phyloP scores from a whole-genome alignment of 2,797 vertebrate species.

The Presbytis comata region DNA sequence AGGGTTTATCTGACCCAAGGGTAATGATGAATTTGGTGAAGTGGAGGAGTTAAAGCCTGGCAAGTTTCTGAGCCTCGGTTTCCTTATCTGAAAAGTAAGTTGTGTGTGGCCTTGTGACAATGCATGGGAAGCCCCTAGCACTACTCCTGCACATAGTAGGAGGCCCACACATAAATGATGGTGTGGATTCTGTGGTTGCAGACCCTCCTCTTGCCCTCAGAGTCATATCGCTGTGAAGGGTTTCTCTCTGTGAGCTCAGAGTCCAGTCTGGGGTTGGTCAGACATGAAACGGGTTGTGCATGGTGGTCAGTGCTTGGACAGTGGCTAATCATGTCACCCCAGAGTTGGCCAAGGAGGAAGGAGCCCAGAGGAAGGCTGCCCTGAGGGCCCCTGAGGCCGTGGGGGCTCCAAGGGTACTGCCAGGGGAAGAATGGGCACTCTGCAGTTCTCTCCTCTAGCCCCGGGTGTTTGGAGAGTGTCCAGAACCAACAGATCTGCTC shows the following conservation, averaged over 20 bases:
- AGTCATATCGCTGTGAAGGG: neutral
- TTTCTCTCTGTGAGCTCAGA: neutral
- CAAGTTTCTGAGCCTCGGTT: neutral
- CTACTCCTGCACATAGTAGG: neutral
- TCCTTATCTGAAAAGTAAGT: neutral
- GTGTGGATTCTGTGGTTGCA: neutral
- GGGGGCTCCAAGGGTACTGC: neutral
- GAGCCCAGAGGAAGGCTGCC: neutral
- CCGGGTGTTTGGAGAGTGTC: neutral
- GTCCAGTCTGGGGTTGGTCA: neutral
- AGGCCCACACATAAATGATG: neutral
- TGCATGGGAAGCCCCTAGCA: neutral
- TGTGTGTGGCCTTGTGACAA: neutral
- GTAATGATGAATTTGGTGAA: neutral
- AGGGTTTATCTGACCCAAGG: neutral
- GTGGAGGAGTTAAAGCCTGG: neutral
- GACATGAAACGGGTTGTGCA: neutral
- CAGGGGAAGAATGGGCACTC: neutral
- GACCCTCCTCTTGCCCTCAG: neutral
- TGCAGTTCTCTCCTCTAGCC: neutral
- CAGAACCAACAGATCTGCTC: neutral
- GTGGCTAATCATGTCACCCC: neutral
- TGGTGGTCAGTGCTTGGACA: neutral
- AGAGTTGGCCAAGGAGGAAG: neutral
- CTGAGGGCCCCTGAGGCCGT: neutral